Base-by-base conservation (phyloP, 2,888 invertebrate species). In the Syrphus vitripennis region DNA sequence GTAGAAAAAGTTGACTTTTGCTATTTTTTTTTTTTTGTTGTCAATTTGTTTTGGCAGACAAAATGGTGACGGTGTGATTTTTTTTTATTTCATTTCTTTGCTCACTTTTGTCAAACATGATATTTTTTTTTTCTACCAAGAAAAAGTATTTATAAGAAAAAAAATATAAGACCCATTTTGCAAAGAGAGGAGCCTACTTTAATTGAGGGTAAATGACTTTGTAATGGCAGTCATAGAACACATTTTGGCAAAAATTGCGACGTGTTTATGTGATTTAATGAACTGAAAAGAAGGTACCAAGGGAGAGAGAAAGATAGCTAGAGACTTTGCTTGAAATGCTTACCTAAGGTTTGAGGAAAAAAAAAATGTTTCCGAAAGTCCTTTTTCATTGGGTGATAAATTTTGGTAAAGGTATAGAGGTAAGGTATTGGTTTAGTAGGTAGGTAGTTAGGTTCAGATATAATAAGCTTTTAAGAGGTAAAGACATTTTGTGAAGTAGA, bases 51-150 rank as follows among this genome's bases (percentile, higher is more conserved):
- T 80, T 86, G 77, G 63, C 82, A 82, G 86, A 86, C 86, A 70
- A 77, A 82, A 78, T 82, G 77, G 72, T 86, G 84, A 84, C 84
- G 76, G 75, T 80, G 72, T 74, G 72, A 86, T 86, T 81, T 72
- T 61, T 53, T 75, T 75, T 63, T 12, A 10, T 16, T 26, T 50
- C 6, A 50, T 55, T 70, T 45, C 14, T 26, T 29, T 12, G 14
- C 31, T 69, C 21, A 48, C 65, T 70, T 53, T 37, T 65, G 80
- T 84, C 57, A 70, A 71, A 67, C 59, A 59, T 59, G 21, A 72
- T 63, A 67, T 59, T 59, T 48, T 69, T 70, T 34, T 57, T 16
- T 24, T n/a, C 12, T 65, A 1, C n/a, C n/a, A n/a, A n/a, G n/a
- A 31, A 12, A 12, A 42, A 37, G 61, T 63, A 42, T 63, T 63